Evolutionary conservation across 35 echinoderm and acorn worm species (phyloP).

Genomic region (Diadema setosum): DNA sequence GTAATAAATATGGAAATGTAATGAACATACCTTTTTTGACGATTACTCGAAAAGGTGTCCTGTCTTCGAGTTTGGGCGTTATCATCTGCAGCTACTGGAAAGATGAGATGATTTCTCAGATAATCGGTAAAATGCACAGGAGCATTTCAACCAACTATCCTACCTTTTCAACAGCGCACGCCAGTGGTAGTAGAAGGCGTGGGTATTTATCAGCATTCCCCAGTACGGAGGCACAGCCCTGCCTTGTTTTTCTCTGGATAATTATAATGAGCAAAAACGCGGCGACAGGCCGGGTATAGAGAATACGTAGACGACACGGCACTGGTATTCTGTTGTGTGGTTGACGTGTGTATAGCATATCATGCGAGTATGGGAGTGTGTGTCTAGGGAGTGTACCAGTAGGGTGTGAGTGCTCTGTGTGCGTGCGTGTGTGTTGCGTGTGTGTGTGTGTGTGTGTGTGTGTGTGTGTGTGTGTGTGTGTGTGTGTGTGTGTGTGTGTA

Average conservation of each 20-base stretch:
- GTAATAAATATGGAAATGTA: no score
- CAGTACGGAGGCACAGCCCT: not conserved
- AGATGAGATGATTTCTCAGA: no score
- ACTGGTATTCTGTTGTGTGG: not conserved
- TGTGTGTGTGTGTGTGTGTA: not conserved
- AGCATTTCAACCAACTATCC: no score
- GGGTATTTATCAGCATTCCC: not conserved
- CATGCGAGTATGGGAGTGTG: no score
- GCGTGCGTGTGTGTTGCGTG: not conserved
- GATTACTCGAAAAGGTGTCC: no score
- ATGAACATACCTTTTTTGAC: no score
- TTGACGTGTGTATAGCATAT: no score
- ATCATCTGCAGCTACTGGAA: no score
- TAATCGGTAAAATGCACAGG: no score
- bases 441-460: not conserved
- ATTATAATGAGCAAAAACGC: slow-evolving; percentile 4
- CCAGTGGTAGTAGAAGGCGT: not conserved
- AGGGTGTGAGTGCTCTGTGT: not conserved
- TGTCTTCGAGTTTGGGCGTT: no score
- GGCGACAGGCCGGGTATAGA: not conserved
- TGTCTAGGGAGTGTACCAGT: no score
- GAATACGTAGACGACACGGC: not conserved
- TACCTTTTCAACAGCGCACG: no score
- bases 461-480: not conserved
- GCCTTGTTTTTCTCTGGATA: slow-evolving; percentile 1